Base-by-base conservation (phyloP, 2,113 vertebrate genomes). In the Gallinago media region DNA sequence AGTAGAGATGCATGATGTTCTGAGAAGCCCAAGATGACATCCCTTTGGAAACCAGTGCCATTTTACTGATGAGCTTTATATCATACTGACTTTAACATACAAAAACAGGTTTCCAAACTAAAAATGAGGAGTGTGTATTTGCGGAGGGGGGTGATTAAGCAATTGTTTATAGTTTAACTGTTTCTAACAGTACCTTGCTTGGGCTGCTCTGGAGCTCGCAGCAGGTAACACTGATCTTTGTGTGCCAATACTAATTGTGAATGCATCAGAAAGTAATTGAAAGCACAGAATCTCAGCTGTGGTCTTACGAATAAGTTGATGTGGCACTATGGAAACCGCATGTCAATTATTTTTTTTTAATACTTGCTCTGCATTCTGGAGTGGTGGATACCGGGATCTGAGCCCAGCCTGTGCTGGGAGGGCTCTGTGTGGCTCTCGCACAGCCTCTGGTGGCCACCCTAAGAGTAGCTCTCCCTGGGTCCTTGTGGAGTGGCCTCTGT, bases 381-480 rank as follows among this genome's bases (percentile, higher is more conserved):
- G 12, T 1, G 8, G 36, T 52, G 8, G 17, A 2, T 40, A 62
- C 72, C 34, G 54, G 14, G 59, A n/a, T 6, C 7, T 5, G 29
- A 54, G 72, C 40, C 50, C 42, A 3, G 63, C 25, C 18, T 36
- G 26, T 44, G 25, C 71, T 31, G 63, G 52, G 23, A 49, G 13
- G 62, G 46, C 59, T 87, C 22, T 55, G 63, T 68, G 2, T 74
- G 85, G 94, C 90, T 94, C 96, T 94, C 8, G 2, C 47, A 90
- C 88, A 96, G 68, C 94, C 96, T 72, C 96, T 96, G 86, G 95
- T 86, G 96, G 96, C 91, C 88, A 21, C 47, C 13, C 27, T 9
- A 1, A 67, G 90, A 72, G 83, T 26, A 36, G 68, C 91, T 72
- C 32, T 36, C 63, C 21, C 32, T 19, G 73, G 46, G 54, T 50